phyloP scores from a whole-genome alignment of 2,797 vertebrate species.

The Dromococcyx pavoninus region DNA sequence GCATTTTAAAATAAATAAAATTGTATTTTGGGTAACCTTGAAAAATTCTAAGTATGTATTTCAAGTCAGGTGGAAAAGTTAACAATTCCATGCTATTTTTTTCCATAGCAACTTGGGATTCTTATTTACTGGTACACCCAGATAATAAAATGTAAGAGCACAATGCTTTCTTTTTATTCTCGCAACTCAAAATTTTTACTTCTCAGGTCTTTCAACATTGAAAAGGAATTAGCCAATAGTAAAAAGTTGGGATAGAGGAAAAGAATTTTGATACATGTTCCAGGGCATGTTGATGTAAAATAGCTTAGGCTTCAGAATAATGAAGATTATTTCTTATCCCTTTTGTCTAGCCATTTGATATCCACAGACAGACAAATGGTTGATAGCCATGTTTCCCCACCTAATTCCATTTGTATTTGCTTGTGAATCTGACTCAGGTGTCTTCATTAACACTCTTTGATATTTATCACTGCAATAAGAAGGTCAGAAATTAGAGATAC shows the following conservation, averaged over 20 bases:
- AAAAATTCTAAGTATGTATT: slow-evolving; percentile 57
- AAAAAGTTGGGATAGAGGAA: background rate
- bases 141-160: slow-evolving; percentile 67
- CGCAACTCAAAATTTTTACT: slow-evolving; percentile 62
- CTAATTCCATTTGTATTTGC: slow-evolving; percentile 54
- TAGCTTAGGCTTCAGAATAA: slow-evolving; percentile 38
- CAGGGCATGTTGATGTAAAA: slow-evolving; percentile 8
- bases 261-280: background rate
- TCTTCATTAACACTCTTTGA: slow-evolving; percentile 36
- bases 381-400: slow-evolving; percentile 48
- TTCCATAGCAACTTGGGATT: slow-evolving; percentile 51
- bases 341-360: background rate
- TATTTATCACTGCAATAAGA: slow-evolving; percentile 26
- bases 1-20: slow-evolving; percentile 56
- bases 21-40: slow-evolving; percentile 53
- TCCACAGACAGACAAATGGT: slow-evolving; percentile 30
- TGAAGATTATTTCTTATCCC: background rate
- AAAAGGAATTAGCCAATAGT: slow-evolving; percentile 46
- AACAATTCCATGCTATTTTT: slow-evolving; percentile 39
- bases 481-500: slow-evolving; percentile 8
- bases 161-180: slow-evolving; percentile 41
- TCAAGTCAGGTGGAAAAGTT: slow-evolving; percentile 13
- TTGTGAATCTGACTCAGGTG: slow-evolving; percentile 55
- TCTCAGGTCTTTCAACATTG: slow-evolving; percentile 70
- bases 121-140: slow-evolving; percentile 64